phyloP scores from a whole-genome alignment of 2,888 invertebrate species.

The Seira musarum region DNA sequence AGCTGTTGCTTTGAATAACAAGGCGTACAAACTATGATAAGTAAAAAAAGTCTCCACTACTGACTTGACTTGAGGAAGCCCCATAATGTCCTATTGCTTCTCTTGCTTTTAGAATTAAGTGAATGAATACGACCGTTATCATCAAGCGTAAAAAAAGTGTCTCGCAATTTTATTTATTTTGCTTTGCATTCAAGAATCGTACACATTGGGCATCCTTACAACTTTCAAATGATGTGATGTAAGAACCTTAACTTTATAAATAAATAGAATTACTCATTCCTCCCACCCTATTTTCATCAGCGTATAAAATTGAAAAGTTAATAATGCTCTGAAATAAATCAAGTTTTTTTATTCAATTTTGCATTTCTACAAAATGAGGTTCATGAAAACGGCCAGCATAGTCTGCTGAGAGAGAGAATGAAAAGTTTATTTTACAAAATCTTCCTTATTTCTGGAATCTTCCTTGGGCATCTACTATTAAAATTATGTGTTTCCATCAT shows the following conservation, averaged over 20 bases:
- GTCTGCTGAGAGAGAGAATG: background rate
- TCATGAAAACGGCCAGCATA: too few relatives aligned
- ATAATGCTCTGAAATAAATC: slow-evolving; percentile 36
- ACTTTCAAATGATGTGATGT: background rate
- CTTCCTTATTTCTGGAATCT: too few relatives aligned
- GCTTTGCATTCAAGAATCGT: background rate
- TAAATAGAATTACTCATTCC: background rate
- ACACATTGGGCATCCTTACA: background rate
- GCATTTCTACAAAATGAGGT: background rate
- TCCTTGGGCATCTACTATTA: too few relatives aligned
- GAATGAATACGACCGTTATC: slow-evolving; percentile 29
- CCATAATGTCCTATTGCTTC: background rate
- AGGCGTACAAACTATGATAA: background rate
- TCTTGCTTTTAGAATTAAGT: background rate
- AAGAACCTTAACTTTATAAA: background rate
- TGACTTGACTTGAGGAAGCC: background rate
- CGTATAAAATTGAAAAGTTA: slow-evolving; percentile 19
- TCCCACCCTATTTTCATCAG: background rate
- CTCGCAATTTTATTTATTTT: slow-evolving; percentile 28
- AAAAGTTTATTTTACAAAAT: background rate
- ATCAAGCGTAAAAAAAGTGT: slow-evolving; percentile 31
- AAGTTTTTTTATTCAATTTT: slow-evolving; percentile 19
- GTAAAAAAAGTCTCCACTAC: background rate
- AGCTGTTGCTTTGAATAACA: slow-evolving; percentile 30
- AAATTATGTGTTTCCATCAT: too few relatives aligned